Evolutionary conservation across 1,140 invertebrate genomes (phyloP).

Genomic region (Andricus grossulariae): DNA sequence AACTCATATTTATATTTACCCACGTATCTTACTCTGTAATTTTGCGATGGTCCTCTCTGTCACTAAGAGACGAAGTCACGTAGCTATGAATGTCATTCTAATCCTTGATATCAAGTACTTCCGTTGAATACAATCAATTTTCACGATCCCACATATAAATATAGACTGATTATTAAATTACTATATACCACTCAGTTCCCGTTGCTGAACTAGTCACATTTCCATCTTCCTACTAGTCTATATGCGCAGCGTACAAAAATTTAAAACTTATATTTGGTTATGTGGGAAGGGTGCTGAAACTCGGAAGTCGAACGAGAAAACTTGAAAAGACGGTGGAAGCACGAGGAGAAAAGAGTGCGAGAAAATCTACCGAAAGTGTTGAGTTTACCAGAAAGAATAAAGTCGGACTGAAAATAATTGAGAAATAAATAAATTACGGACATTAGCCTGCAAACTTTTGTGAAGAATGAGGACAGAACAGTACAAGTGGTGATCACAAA

Average conservation of each 20-base stretch:
- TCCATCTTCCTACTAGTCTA: not conserved
- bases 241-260: not conserved
- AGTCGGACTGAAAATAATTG: slow-evolving; percentile 53
- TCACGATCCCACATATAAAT: not conserved
- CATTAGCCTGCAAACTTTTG: slow-evolving; percentile 58
- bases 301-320: not conserved
- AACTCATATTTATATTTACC: slow-evolving; percentile 35
- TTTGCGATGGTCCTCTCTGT: slow-evolving; percentile 41
- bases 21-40: slow-evolving; percentile 45
- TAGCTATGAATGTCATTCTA: slow-evolving; percentile 14
- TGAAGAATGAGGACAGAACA: slow-evolving; percentile 32
- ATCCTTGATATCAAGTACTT: not conserved
- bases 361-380: slow-evolving; percentile 5
- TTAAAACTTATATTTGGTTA: not conserved
- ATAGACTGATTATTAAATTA: not conserved
- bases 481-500: slow-evolving; percentile 58
- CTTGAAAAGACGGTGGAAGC: not conserved
- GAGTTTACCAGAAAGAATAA: slow-evolving; percentile 17
- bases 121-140: not conserved
- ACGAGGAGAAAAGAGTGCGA: not conserved
- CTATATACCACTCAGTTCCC: not conserved
- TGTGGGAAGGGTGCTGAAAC: not conserved
- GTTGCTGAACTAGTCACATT: too few species aligned
- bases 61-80: not conserved
- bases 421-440: slow-evolving; percentile 65